These are phyloP conservation scores for Macrotrachela quadricornifera DNA, from an alignment of 1,140 invertebrate genomes.

Conservation along the genomic window DNA sequence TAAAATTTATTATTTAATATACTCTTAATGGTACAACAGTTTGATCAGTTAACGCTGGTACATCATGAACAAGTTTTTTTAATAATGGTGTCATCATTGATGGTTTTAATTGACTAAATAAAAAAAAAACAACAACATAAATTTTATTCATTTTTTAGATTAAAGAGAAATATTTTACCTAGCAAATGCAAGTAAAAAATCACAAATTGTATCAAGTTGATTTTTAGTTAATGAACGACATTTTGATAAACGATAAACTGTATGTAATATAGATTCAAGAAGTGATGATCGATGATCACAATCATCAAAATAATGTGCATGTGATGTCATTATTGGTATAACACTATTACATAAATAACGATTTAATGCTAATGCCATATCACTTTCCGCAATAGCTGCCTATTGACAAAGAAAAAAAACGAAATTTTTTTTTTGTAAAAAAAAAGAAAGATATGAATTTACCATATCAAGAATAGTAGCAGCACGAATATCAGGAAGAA, in stretches of 20 bases:
- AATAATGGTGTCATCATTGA: slow-evolving; percentile 85
- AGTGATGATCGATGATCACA: slow-evolving; percentile 88
- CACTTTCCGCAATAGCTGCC: slow-evolving; percentile 83
- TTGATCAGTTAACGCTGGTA: slow-evolving; percentile 79
- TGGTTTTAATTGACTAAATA: slow-evolving; percentile 68
- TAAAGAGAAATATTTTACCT: slow-evolving; percentile 17
- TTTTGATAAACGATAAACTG: slow-evolving; percentile 70
- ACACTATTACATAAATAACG: slow-evolving; percentile 96
- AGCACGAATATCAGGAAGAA: slow-evolving; percentile 80
- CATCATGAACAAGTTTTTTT: slow-evolving; percentile 85
- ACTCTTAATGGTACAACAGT: neutral
- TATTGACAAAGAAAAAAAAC: slow-evolving; percentile 33
- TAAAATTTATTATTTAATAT: too few species aligned
- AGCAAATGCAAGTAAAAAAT: slow-evolving; percentile 84
- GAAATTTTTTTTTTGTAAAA: neutral
- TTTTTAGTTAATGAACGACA: slow-evolving; percentile 95
- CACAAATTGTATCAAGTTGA: slow-evolving; percentile 85
- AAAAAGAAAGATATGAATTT: neutral
- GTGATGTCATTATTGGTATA: slow-evolving; percentile 75
- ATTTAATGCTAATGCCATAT: slow-evolving; percentile 95
- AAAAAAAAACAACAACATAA: slow-evolving; percentile 4
- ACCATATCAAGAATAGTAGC: slow-evolving; percentile 81
- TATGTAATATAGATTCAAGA: slow-evolving; percentile 81
- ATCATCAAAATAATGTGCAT: slow-evolving; percentile 86
- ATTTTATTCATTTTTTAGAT: neutral